These are phyloP conservation scores for Chiloscyllium plagiosum DNA, from an alignment of 2,113 vertebrate species.

Conservation along the genomic window DNA sequence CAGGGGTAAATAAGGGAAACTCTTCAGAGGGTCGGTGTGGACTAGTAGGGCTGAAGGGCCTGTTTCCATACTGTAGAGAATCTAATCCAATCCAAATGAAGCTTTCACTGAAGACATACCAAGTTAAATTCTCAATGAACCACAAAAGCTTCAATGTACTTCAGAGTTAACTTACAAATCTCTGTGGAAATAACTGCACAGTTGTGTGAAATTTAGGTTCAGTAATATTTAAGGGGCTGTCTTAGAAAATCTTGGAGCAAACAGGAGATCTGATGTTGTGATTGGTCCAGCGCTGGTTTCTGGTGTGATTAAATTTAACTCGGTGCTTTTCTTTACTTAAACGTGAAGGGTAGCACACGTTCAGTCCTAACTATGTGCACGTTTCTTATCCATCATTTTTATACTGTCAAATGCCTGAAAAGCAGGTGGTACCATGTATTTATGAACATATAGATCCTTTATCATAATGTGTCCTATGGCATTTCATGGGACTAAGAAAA, in stretches of 20 bases:
- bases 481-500: no score
- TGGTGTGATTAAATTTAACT: background rate
- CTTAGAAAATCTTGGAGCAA: background rate
- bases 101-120: background rate
- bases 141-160: background rate
- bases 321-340: background rate
- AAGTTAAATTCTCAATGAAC: background rate
- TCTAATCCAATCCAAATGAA: background rate
- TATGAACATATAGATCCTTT: no score
- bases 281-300: background rate
- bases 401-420: background rate
- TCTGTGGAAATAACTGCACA: background rate
- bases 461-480: no score
- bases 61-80: no score
- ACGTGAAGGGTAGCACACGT: background rate
- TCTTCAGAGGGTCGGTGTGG: no score
- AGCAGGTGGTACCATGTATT: background rate
- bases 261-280: background rate
- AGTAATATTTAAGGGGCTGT: background rate
- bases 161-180: background rate
- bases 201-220: background rate
- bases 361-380: background rate
- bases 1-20: no score
- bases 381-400: background rate
- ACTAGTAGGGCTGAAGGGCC: no score